Evolutionary conservation across 2,888 invertebrate genomes (phyloP).

Genomic region (Parnassius smintheus): DNA sequence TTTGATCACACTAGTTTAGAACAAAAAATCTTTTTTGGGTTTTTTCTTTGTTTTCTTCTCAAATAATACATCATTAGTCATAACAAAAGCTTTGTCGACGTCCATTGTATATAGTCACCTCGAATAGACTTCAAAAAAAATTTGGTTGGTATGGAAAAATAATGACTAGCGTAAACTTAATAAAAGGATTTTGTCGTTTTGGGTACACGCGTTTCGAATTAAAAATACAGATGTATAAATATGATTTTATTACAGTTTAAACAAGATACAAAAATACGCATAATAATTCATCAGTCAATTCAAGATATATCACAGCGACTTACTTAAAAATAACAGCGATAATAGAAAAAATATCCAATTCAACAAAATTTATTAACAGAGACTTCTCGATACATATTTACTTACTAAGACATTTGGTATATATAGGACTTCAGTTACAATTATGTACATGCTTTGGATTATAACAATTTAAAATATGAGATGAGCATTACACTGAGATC

Average conservation of each 20-base stretch:
- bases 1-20: too few species aligned
- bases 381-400: conserved; percentile 23
- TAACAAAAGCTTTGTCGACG: too few species aligned
- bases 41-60: too few species aligned
- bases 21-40: too few species aligned
- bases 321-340: conserved; percentile 19
- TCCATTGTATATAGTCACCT: too few species aligned
- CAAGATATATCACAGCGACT: conserved; percentile 64
- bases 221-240: conserved; percentile 1
- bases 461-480: conserved; percentile 31
- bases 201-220: too few species aligned
- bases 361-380: conserved; percentile 44
- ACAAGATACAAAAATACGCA: conserved; percentile 57
- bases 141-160: too few species aligned
- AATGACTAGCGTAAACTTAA: too few species aligned
- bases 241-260: conserved; percentile 30
- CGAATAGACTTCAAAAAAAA: too few species aligned
- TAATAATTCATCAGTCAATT: conserved; percentile 56
- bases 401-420: neutral
- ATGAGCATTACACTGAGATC: conserved; percentile 38
- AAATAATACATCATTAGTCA: too few species aligned
- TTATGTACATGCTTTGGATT: conserved; percentile 28
- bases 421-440: conserved; percentile 1
- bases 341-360: conserved; percentile 23
- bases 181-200: too few species aligned